phyloP scores from a whole-genome alignment of 2,888 invertebrate species.

The Pegoplata infirma region DNA sequence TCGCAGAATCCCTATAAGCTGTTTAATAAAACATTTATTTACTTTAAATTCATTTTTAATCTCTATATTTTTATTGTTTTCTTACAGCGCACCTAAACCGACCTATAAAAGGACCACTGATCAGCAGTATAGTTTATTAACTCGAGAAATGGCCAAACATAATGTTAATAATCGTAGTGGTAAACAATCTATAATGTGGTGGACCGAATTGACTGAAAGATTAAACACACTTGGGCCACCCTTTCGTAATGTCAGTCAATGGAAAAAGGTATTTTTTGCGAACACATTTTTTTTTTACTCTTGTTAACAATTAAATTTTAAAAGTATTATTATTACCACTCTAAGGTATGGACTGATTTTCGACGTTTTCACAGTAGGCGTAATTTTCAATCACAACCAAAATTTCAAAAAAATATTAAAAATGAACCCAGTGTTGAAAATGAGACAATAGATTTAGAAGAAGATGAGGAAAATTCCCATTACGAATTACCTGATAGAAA shows the following conservation, averaged over 20 bases:
- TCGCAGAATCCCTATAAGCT: no score
- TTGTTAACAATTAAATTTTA: background rate
- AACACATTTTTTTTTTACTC: background rate
- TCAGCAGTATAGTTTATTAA: slow-evolving; percentile 49
- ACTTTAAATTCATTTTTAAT: no score
- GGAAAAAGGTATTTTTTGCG: slow-evolving; percentile 51
- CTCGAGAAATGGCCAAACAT: slow-evolving; percentile 45
- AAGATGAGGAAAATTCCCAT: slow-evolving; percentile 14
- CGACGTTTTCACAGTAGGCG: slow-evolving; percentile 52
- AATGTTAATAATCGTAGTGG: background rate
- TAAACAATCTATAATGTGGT: slow-evolving; percentile 44
- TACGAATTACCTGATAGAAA: no score
- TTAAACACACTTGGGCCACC: slow-evolving; percentile 53
- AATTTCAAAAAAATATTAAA: slow-evolving; percentile 36
- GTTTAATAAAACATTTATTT: no score
- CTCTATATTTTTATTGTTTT: no score
- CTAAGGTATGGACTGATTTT: slow-evolving; percentile 58
- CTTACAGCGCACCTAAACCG: slow-evolving; percentile 16
- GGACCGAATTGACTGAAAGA: slow-evolving; percentile 45
- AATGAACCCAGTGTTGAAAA: slow-evolving; percentile 1
- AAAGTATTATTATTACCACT: no score
- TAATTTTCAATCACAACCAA: slow-evolving; percentile 35
- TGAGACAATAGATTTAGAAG: background rate
- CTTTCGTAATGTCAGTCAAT: slow-evolving; percentile 47
- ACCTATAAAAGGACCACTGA: slow-evolving; percentile 54